Base-by-base conservation (phyloP, 2,888 invertebrate species). In the Tetropium fuscum region DNA sequence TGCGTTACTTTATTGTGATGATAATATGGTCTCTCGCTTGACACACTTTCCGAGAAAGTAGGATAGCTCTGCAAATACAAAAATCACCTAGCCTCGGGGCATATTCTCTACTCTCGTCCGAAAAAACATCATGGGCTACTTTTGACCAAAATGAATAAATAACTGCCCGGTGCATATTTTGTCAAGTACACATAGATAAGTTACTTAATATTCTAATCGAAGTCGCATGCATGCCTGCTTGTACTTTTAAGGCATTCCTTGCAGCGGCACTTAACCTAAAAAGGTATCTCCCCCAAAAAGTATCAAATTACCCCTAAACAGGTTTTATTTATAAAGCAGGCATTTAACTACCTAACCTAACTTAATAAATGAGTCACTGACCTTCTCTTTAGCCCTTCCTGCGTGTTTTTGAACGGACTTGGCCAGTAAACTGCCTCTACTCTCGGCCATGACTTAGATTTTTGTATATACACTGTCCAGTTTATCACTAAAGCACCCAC, bases 311-410 rank as follows among this genome's bases (percentile, higher is more conserved):
- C 58, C 48, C 34, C 25, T 45, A 8, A 38, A 40, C 49, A 49
- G 34, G 34, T 53, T 36, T 56, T 53, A 19, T 60, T 54, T 38
- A 25, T 32, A 45, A 45, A 51, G 48, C 11, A 44, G 44, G 34
- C 38, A 40, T 36, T 49, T 54, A 57, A 62, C 48, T 44, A 61
- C 68, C 55, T 65, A 68, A 68, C 68, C 65, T 68, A 64, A 54
- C 43, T 48, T 27, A 36, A 34, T 59, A 64, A 68, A 68, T 62
- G 70, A 69, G 76, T 74, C 77, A 81, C 87, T 87, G 89, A 96
- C 96, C 94, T 96, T 95, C 88, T 96, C 95, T 89, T 96, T 96
- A 77, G 96, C 95, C 84, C 96, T 90, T 84, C 95, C 95, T 79
- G 95, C 95, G 86, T 95, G 95, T 90, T 95, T 95, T 86, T 94